These are phyloP conservation scores for Brachionus asplanchnoidis DNA, from an alignment of 1,140 invertebrate genomes.

Conservation along the genomic window DNA sequence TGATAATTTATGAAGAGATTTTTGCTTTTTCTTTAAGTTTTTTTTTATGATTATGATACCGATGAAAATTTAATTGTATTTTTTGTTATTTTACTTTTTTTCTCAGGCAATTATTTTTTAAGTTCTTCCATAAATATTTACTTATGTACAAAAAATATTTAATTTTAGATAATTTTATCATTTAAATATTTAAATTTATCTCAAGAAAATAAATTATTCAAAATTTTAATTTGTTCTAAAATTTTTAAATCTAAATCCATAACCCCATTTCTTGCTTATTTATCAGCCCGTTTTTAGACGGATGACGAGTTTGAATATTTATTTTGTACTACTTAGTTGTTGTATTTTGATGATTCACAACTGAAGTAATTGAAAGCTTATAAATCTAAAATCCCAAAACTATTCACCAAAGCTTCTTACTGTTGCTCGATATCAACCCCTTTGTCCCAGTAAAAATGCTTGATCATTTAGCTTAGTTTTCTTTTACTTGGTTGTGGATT, in stretches of 20 bases:
- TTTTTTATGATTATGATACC: background rate
- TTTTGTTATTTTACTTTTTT: background rate
- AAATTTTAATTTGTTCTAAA: background rate
- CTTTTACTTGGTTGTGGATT: slow-evolving; percentile 30
- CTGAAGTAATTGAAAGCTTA: background rate
- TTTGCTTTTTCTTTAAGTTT: background rate
- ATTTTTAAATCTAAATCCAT: background rate
- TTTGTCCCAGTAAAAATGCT: background rate
- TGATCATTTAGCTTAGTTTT: slow-evolving; percentile 3
- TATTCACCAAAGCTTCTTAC: background rate
- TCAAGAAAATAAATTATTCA: background rate
- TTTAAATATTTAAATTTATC: background rate
- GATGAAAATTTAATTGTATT: background rate
- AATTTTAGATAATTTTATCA: background rate
- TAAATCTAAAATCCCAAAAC: background rate
- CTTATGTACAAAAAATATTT: background rate
- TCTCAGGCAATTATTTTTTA: background rate
- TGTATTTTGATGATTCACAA: slow-evolving; percentile 17
- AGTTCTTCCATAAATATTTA: background rate
- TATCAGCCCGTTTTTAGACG: background rate
- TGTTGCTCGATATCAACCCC: background rate
- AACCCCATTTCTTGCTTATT: background rate
- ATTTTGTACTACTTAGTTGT: background rate
- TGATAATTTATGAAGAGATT: background rate
- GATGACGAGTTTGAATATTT: background rate